Percentiles rank a stretch among this genome's conserved stretches.
Evolutionary conservation across 2,797 vertebrate genomes (phyloP).

Genomic region (Xyrichtys novacula): DNA sequence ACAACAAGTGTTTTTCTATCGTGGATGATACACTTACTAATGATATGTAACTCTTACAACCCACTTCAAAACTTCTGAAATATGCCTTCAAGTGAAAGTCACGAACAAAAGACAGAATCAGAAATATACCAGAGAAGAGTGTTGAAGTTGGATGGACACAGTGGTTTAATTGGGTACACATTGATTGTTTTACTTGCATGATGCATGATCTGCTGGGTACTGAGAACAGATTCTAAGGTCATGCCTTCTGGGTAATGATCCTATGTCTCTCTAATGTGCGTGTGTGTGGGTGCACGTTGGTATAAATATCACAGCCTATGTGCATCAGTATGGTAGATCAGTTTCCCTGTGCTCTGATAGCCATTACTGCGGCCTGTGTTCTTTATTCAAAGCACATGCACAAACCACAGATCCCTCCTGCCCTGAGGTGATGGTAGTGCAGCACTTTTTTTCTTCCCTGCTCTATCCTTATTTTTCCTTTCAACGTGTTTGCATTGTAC

Average conservation of each 20-base stretch:
- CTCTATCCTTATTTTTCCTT: slow-evolving; percentile 43
- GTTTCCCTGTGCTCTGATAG: slow-evolving; percentile 16
- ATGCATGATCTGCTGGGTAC: slow-evolving; percentile 24
- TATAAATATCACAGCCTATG: slow-evolving; percentile 3
- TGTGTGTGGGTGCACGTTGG: not conserved
- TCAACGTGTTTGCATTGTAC: slow-evolving; percentile 46
- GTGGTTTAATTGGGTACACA: slow-evolving; percentile 31
- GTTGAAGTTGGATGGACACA: not conserved
- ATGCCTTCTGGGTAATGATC: slow-evolving; percentile 22
- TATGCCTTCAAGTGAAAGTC: too few species aligned
- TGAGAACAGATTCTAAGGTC: slow-evolving; percentile 45
- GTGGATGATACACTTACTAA: too few species aligned
- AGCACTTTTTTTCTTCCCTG: slow-evolving; percentile 1
- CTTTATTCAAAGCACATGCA: slow-evolving; percentile 56
- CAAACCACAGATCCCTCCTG: slow-evolving; percentile 41
- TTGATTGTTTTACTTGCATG: slow-evolving; percentile 20
- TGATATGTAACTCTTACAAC: too few species aligned
- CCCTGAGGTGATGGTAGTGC: slow-evolving; percentile 42
- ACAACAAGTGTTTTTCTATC: too few species aligned
- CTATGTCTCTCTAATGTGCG: slow-evolving; percentile 15
- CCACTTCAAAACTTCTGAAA: too few species aligned
- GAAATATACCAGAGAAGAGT: not conserved
- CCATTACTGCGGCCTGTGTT: slow-evolving; percentile 30
- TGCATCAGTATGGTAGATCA: slow-evolving; percentile 10
- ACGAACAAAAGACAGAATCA: not conserved